Conservation (phyloP, 92 coral and sea anemone species). For the Montipora capitata region DNA sequence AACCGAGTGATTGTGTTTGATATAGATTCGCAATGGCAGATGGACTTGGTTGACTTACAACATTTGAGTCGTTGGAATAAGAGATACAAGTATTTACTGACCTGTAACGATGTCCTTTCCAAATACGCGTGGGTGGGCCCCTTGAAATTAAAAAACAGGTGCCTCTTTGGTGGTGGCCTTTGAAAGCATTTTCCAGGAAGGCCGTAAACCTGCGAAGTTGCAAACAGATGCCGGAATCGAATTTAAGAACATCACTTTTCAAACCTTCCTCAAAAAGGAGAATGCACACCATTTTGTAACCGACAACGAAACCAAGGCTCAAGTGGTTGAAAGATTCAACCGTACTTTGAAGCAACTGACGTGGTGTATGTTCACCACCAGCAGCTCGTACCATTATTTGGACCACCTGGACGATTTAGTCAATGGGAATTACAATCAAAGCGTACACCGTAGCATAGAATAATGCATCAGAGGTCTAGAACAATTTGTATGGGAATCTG, state of each 20-base stretch:
- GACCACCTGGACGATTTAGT: no score
- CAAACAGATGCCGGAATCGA: no score
- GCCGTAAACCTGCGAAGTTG: no score
- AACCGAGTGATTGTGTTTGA: not conserved
- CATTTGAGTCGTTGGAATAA: not conserved
- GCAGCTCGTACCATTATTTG: no score
- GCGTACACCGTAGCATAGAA: no score
- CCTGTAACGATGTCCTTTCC: not conserved
- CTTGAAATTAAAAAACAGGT: not conserved
- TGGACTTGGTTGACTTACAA: not conserved
- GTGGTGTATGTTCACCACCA: no score
- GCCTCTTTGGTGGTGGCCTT: constrained; percentile 28
- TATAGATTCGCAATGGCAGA: not conserved
- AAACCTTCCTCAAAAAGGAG: no score
- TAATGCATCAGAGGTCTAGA: no score
- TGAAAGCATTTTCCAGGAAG: not conserved
- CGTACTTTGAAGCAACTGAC: not conserved
- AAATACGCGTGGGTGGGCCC: not conserved
- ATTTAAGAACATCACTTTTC: no score
- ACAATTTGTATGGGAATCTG: no score
- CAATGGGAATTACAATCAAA: no score
- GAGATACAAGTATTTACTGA: not conserved
- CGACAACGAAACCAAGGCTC: constrained; percentile 25
- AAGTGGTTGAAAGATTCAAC: constrained; percentile 23
- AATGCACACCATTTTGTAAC: constrained; percentile 5